Base-by-base conservation (phyloP, 2,113 vertebrate genomes). In the Microtus montanus region DNA sequence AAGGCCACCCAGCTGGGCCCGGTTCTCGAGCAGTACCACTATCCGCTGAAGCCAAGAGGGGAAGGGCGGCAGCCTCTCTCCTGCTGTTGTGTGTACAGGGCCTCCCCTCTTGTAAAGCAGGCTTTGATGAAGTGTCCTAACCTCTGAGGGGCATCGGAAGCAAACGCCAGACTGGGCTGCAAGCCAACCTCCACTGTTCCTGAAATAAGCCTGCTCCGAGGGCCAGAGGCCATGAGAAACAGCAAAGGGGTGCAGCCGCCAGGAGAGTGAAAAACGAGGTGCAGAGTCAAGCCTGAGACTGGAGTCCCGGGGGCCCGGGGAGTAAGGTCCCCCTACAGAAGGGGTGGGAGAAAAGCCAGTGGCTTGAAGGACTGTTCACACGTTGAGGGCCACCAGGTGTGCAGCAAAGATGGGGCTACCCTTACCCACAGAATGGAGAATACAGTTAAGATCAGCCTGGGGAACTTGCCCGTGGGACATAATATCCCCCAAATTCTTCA, bases 211-310 rank as follows among this genome's bases (percentile, higher is more conserved):
- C 94, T 96, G 92, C 95, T 95, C 80, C 9, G 93, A 96, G 97
- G 91, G 95, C 97, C 96, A 96, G 97, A 97, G 97, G 97, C 97
- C 97, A 97, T 96, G 93, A 97, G 98, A 98, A 97, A 96, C 87
- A 71, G 94, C 96, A 87, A 87, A 91, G 91, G 26, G 90, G 94
- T 87, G 70, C 92, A 95, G 97, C 97, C 95, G 95, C 95, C 94
- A 79, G 0, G 0, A 17, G 66, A 97, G 97, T 90, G 77, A 70
- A 79, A 80, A 98, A 92, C 0, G 3, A 61, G 28, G 70, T 9
- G 70, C n/a, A 4, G 0, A 1, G 83, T 63, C 4, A 30, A 61
- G 61, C 79, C 79, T 85, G 66, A 78, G 58, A 58, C 87, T 22
- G 10, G 54, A 71, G 68, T 41, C 17, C 33, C 19, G 26, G 5